Evolutionary conservation across 2,888 invertebrate species (phyloP).

Genomic region (Notodonta dromedarius): DNA sequence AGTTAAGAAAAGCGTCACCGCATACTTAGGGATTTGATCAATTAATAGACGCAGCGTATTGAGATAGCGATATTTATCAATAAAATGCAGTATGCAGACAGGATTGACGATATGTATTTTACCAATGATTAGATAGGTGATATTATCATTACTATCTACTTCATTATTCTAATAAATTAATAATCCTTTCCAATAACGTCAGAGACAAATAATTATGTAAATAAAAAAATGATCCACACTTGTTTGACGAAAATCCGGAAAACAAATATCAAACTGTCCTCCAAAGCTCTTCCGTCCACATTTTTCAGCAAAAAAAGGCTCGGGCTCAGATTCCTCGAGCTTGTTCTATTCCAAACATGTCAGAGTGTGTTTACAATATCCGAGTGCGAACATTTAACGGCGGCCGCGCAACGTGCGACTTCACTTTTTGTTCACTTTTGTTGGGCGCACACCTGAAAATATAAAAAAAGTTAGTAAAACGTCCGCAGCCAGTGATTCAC

Average conservation of each 20-base stretch:
- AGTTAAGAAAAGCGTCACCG: too few species aligned
- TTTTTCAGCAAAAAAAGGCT: constrained; percentile 17
- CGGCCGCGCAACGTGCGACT: constrained; percentile 54
- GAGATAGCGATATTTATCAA: too few species aligned
- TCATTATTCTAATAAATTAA: too few species aligned
- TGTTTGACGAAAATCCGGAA: not conserved
- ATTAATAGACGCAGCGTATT: too few species aligned
- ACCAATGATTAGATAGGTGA: too few species aligned
- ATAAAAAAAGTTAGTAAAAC: constrained; percentile 31
- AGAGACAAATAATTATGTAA: not conserved
- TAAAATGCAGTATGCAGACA: too few species aligned
- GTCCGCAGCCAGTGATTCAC: constrained; percentile 66
- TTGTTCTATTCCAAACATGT: constrained; percentile 57
- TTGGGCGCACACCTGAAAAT: constrained; percentile 67
- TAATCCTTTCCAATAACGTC: not conserved
- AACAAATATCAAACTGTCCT: constrained; percentile 2
- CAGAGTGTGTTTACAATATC: constrained; percentile 62
- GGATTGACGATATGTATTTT: too few species aligned
- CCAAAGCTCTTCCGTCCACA: constrained; percentile 3
- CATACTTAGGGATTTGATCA: too few species aligned
- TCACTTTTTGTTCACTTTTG: constrained; percentile 70
- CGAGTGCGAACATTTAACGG: constrained; percentile 66
- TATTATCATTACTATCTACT: too few species aligned
- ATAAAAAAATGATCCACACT: not conserved
- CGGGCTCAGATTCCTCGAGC: constrained; percentile 25